Conservation (phyloP, 2,888 invertebrate species). For the Leucozona laternaria region DNA sequence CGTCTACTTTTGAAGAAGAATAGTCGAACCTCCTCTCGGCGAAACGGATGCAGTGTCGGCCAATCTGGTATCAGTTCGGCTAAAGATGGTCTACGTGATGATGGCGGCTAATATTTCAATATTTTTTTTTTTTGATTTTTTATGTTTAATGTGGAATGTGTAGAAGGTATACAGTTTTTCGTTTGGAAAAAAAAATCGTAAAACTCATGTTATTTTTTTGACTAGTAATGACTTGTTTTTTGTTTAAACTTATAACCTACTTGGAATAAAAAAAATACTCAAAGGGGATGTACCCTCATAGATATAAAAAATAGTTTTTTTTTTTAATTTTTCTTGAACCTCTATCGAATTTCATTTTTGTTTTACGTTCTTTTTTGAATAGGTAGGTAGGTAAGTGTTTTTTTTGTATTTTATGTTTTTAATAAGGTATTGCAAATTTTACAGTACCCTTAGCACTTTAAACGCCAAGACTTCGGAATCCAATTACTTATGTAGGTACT, state of each 20-base stretch:
- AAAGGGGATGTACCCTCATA: neutral
- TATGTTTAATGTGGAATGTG: constrained; percentile 47
- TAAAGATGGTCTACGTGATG: constrained; percentile 93
- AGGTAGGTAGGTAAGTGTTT: too few species aligned
- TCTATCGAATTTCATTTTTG: neutral
- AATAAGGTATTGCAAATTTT: too few species aligned
- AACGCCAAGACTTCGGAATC: neutral
- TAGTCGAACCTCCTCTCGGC: constrained; percentile 90
- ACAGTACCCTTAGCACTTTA: neutral
- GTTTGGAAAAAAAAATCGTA: constrained; percentile 40
- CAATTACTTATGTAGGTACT: too few species aligned
- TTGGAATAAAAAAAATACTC: neutral
- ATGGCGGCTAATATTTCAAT: constrained; percentile 81
- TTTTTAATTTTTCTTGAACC: neutral
- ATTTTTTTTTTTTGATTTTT: constrained; percentile 37
- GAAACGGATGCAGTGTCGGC: constrained; percentile 88
- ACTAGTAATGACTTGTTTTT: constrained; percentile 23
- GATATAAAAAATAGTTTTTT: neutral
- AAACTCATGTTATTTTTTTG: constrained; percentile 50
- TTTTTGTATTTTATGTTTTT: too few species aligned
- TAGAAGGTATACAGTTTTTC: constrained; percentile 29
- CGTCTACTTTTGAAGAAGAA: constrained; percentile 76
- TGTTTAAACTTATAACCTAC: neutral
- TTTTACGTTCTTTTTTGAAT: too few species aligned
- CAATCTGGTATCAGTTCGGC: constrained; percentile 98